Percentiles rank a stretch among this genome's conserved stretches.
Conservation (phyloP, 2,113 vertebrate species). For the Thamnophis sirtalis region DNA sequence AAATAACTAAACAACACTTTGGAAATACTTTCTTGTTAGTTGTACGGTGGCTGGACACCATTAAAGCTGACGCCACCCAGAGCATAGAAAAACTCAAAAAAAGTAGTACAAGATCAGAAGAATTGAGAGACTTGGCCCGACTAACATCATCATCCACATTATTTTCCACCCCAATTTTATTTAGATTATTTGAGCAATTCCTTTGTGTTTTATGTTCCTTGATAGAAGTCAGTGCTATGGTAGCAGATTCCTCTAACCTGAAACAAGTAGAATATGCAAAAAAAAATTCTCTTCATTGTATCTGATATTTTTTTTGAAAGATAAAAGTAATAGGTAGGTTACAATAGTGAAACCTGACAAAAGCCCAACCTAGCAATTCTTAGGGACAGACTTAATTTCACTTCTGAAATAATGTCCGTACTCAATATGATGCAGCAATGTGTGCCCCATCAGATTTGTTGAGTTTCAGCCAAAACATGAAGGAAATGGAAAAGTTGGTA, state of each 20-base stretch:
- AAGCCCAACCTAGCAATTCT: background rate
- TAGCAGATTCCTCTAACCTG: background rate
- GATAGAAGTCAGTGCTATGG: background rate
- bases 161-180: background rate
- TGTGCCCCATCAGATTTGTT: slow-evolving; percentile 2
- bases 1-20: background rate
- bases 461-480: slow-evolving; percentile 28
- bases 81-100: background rate
- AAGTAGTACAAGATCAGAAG: background rate
- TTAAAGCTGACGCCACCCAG: background rate
- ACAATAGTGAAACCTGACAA: background rate
- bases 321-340: background rate
- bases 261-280: background rate
- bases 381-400: background rate
- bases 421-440: slow-evolving; percentile 23
- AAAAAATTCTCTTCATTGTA: background rate
- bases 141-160: background rate
- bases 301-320: background rate
- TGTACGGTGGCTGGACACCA: background rate
- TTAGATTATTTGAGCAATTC: background rate
- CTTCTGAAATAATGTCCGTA: slow-evolving; percentile 16
- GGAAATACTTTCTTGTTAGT: background rate
- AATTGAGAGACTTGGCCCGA: background rate
- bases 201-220: background rate
- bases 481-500: slow-evolving; percentile 41